Conservation (phyloP, 37 sponge, comb jelly and placozoan species). For the Eunapius fragilis region DNA sequence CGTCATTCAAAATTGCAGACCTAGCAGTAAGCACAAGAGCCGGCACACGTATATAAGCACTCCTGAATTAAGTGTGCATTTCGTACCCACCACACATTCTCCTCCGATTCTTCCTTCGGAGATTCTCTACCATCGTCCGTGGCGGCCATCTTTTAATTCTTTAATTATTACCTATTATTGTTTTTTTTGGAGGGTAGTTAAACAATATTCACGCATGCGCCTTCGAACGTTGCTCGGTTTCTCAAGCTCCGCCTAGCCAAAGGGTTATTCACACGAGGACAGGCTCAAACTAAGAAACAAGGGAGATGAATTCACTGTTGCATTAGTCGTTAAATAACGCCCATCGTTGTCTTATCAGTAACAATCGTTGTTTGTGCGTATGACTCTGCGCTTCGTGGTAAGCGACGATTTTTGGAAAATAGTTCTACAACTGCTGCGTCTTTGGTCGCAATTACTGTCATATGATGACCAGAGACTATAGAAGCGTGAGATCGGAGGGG, state of each 20-base stretch:
- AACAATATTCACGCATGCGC: neutral
- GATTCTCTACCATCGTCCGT: constrained; percentile 13
- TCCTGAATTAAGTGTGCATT: neutral
- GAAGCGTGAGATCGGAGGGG: neutral
- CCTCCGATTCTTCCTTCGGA: constrained; percentile 39
- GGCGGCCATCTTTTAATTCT: constrained; percentile 38
- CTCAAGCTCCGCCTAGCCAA: neutral
- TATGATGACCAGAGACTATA: neutral
- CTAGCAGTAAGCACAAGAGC: constrained; percentile 13
- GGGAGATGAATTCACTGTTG: neutral
- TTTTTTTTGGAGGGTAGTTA: neutral
- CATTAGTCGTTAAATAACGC: neutral
- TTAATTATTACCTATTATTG: neutral
- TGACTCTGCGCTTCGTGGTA: neutral
- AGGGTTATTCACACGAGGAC: neutral
- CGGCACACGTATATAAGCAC: neutral
- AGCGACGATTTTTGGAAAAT: neutral
- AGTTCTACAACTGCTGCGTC: neutral
- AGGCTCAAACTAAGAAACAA: neutral
- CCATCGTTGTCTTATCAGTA: neutral
- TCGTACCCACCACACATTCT: constrained; percentile 53
- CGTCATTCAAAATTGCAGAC: constrained; percentile 84
- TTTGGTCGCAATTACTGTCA: neutral
- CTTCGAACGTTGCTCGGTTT: neutral
- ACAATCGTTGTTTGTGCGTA: neutral